A percentile compares a stretch with the other conserved stretches of the same genome.
These are phyloP conservation scores for Miichthys miiuy DNA, from an alignment of 2,797 vertebrate species.

Conservation along the genomic window DNA sequence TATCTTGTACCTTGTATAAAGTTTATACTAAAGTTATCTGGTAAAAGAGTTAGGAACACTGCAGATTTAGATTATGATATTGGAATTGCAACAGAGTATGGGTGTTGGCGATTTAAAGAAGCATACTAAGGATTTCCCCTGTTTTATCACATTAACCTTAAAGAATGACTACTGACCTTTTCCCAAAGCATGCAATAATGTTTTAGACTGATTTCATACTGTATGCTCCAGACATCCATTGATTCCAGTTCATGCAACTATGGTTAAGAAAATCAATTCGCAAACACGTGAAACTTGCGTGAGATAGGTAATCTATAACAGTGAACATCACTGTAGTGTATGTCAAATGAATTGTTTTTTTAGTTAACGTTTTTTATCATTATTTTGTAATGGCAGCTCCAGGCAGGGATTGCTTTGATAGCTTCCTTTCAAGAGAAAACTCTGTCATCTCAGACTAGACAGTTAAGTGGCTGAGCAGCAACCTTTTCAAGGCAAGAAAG, in stretches of 20 bases:
- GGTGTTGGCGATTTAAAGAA: not conserved
- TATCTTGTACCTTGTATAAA: not conserved
- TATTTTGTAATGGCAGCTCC: not conserved
- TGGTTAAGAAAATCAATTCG: conserved; percentile 19
- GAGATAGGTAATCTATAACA: conserved; percentile 6
- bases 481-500: not conserved
- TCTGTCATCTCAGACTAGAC: not conserved
- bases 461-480: not conserved
- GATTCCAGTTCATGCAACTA: conserved; percentile 26
- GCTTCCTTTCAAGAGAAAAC: not conserved
- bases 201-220: conserved; percentile 25
- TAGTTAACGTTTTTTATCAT: not conserved
- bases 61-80: not conserved
- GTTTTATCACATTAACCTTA: conserved; percentile 14
- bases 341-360: not conserved
- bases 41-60: not conserved
- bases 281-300: conserved; percentile 3
- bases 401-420: not conserved
- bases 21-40: not conserved
- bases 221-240: conserved; percentile 1
- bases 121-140: not conserved
- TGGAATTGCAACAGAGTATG: not conserved
- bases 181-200: conserved; percentile 7
- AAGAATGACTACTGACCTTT: conserved; percentile 19
- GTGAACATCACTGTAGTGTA: not conserved